Conservation (phyloP, 2,113 vertebrate species). For the Melanostigma gelatinosum region DNA sequence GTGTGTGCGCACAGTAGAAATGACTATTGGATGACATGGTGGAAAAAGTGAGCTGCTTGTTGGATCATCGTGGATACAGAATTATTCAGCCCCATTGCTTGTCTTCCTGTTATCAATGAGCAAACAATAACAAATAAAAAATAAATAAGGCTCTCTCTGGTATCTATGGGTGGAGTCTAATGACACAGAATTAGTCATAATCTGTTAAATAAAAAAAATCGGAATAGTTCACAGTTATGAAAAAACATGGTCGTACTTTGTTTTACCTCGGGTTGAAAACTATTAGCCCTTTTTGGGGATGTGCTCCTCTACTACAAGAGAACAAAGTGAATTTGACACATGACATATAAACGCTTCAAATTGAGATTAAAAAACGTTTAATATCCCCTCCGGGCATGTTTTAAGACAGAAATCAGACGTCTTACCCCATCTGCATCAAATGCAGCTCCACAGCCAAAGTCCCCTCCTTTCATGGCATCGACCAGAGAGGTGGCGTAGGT, state of each 20-base stretch:
- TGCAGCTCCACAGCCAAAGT: constrained; percentile 96
- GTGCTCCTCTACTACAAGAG: background rate
- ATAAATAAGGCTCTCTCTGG: constrained; percentile 22
- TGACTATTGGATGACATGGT: constrained; percentile 55
- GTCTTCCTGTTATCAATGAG: constrained; percentile 22
- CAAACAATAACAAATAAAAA: constrained; percentile 39
- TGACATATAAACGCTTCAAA: too few relatives aligned
- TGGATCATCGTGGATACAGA: constrained; percentile 19
- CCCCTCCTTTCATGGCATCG: constrained; percentile 96
- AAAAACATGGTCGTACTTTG: background rate
- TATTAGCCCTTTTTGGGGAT: background rate
- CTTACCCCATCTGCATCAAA: constrained; percentile 98
- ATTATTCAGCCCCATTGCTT: constrained; percentile 9
- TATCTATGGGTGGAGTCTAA: constrained; percentile 19
- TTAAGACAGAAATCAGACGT: background rate
- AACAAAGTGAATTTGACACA: background rate
- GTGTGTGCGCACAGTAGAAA: constrained; percentile 20
- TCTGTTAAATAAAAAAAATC: background rate
- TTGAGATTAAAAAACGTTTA: background rate
- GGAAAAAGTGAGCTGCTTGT: constrained; percentile 63
- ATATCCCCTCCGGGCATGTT: background rate
- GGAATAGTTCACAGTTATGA: background rate
- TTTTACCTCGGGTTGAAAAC: background rate
- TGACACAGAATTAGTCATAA: background rate
- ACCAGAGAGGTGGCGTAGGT: constrained; percentile 91